Conservation (phyloP, 2,888 invertebrate species). For the Idaea straminata region DNA sequence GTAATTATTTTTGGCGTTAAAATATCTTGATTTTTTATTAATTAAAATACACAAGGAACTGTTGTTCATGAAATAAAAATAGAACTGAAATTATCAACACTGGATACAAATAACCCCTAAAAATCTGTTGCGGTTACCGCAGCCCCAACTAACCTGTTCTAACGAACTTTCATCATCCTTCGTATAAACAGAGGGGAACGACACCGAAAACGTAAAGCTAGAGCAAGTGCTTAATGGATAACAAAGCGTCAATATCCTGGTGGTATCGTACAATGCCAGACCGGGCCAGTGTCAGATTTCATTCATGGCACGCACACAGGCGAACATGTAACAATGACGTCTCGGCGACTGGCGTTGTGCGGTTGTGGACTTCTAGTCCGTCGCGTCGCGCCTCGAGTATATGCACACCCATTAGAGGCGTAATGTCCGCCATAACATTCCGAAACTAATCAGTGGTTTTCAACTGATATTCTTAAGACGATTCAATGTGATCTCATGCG, state of each 20-base stretch:
- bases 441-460: too few relatives aligned
- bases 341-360: constrained; percentile 3
- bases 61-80: not conserved
- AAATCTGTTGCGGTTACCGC: not conserved
- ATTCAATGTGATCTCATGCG: too few relatives aligned
- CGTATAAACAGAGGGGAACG: constrained; percentile 6
- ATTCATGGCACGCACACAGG: constrained; percentile 15
- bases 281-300: constrained; percentile 18
- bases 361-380: not conserved
- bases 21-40: too few relatives aligned
- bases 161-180: not conserved
- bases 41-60: not conserved
- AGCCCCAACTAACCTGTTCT: not conserved
- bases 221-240: constrained; percentile 15
- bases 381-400: too few relatives aligned
- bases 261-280: constrained; percentile 3
- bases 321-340: constrained; percentile 9
- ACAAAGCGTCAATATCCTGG: constrained; percentile 17
- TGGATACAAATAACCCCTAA: not conserved
- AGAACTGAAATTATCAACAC: not conserved
- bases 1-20: too few relatives aligned
- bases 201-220: constrained; percentile 2
- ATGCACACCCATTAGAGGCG: too few relatives aligned
- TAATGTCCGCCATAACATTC: too few relatives aligned
- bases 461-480: too few relatives aligned